phyloP scores from a whole-genome alignment of 1,140 invertebrate species.

The Drosophila gunungcola region DNA sequence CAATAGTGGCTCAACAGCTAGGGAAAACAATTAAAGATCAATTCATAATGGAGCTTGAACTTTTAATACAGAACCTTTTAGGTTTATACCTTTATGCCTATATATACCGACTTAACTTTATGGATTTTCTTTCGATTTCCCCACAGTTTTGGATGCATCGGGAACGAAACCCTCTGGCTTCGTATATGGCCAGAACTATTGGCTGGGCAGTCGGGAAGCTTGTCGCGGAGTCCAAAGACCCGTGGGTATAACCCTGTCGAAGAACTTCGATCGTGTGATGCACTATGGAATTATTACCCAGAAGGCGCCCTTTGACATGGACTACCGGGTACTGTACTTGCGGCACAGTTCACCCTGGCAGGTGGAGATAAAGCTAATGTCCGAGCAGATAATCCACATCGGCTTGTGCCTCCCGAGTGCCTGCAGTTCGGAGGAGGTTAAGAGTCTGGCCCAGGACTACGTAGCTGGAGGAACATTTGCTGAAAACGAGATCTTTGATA shows the following conservation, averaged over 20 bases:
- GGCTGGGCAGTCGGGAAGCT: conserved; percentile 80
- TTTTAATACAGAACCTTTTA: background rate
- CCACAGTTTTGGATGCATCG: conserved; percentile 79
- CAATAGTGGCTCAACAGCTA: background rate
- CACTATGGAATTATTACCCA: conserved; percentile 77
- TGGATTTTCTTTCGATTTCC: background rate
- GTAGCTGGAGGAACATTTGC: conserved; percentile 59
- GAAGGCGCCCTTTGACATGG: conserved; percentile 77
- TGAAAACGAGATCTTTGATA: conserved; percentile 78
- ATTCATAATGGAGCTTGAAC: background rate
- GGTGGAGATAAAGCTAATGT: conserved; percentile 83
- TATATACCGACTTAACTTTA: background rate
- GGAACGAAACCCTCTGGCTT: conserved; percentile 79
- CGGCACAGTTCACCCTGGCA: conserved; percentile 83
- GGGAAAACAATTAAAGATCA: background rate
- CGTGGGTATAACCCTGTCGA: conserved; percentile 75
- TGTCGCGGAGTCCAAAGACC: conserved; percentile 73
- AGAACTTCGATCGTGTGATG: conserved; percentile 81
- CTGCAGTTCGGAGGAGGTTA: conserved; percentile 66
- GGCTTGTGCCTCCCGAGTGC: conserved; percentile 78
- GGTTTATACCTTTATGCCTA: background rate
- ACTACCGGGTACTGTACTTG: conserved; percentile 78
- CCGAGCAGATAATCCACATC: conserved; percentile 82
- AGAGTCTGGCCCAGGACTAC: conserved; percentile 64
- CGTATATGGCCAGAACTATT: conserved; percentile 82